A percentile compares a stretch with the other conserved stretches of the same genome.
These are phyloP conservation scores for Euphonia xanthogaster DNA, from an alignment of 2,797 vertebrate species.

Conservation along the genomic window DNA sequence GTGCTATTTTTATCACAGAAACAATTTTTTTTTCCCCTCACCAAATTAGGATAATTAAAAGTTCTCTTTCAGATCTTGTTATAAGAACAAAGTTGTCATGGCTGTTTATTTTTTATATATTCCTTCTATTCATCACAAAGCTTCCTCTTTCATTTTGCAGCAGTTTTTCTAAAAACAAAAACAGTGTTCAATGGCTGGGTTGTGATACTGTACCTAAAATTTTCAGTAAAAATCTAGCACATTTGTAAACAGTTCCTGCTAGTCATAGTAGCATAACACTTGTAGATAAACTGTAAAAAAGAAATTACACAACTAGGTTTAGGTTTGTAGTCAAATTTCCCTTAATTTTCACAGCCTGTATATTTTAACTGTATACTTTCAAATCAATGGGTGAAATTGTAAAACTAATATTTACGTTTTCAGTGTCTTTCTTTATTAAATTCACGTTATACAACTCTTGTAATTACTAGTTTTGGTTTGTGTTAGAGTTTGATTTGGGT, in stretches of 20 bases:
- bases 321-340: background rate
- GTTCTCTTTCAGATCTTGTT: background rate
- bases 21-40: background rate
- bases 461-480: background rate
- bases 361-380: background rate
- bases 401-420: background rate
- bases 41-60: background rate
- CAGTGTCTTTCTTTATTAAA: background rate
- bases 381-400: background rate
- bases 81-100: background rate
- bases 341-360: background rate
- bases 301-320: background rate
- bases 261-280: background rate
- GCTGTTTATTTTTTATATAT: background rate
- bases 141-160: background rate
- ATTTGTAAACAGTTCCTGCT: background rate
- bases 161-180: background rate
- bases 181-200: background rate
- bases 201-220: background rate
- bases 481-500: background rate
- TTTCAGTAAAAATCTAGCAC: background rate
- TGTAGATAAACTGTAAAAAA: background rate
- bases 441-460: background rate
- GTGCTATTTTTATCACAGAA: background rate
- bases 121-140: background rate